Conservation (phyloP, 2,113 vertebrate genomes). For the Coturnix japonica region DNA sequence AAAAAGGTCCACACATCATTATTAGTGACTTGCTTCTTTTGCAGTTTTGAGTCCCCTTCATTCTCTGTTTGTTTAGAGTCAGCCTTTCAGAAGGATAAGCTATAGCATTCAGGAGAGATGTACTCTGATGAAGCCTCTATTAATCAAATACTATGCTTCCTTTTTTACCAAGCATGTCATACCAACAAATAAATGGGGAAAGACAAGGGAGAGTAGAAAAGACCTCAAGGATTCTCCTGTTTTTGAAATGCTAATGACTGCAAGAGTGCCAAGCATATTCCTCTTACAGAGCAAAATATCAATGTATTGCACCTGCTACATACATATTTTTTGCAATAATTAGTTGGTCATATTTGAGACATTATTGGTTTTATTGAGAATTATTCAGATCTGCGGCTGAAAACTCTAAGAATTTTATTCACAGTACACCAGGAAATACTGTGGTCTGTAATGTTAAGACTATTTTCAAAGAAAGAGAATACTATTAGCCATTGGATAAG, state of each 20-base stretch:
- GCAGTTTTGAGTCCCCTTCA: neutral
- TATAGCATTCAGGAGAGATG: neutral
- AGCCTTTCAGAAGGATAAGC: neutral
- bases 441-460: neutral
- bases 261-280: neutral
- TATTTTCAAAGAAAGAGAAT: neutral
- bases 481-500: neutral
- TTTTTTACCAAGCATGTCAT: neutral
- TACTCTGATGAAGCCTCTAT: neutral
- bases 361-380: neutral
- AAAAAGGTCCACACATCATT: neutral
- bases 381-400: neutral
- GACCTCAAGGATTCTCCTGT: neutral
- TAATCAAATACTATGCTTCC: neutral
- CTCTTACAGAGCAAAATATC: neutral
- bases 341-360: neutral
- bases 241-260: conserved; percentile 22
- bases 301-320: neutral
- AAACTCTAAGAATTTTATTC: neutral
- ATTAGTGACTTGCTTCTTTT: neutral
- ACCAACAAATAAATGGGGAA: neutral
- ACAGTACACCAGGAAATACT: neutral
- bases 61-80: neutral
- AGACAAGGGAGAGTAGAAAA: neutral
- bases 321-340: neutral